Evolutionary conservation across 2,888 invertebrate genomes (phyloP).

Genomic region (Nomada fabriciana): DNA sequence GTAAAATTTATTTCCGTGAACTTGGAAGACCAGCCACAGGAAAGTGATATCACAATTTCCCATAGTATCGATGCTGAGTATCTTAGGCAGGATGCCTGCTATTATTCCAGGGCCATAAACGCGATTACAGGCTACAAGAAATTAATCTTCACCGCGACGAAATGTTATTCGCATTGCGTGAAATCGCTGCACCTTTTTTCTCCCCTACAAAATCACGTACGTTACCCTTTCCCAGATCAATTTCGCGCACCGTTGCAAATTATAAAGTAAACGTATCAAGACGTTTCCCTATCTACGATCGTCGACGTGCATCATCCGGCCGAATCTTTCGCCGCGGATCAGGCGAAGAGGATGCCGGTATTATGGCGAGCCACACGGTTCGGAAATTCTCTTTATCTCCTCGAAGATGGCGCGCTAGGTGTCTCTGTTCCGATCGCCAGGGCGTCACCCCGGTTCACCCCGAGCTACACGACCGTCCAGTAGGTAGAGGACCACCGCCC

Average conservation of each 20-base stretch:
- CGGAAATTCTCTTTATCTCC: slow-evolving; percentile 75
- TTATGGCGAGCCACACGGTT: slow-evolving; percentile 51
- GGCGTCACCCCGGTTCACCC: slow-evolving; percentile 75
- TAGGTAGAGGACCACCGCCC: slow-evolving; percentile 70
- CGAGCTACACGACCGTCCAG: slow-evolving; percentile 18
- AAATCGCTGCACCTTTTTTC: background rate
- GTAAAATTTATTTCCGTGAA: slow-evolving; percentile 1
- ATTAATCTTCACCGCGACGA: background rate
- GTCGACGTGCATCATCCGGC: background rate
- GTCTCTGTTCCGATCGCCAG: slow-evolving; percentile 77
- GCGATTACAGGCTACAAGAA: background rate
- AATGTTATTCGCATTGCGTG: background rate
- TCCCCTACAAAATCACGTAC: background rate
- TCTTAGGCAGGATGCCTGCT: background rate
- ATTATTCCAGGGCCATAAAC: background rate
- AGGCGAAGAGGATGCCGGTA: slow-evolving; percentile 50
- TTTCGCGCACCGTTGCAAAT: background rate
- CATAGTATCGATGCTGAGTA: background rate
- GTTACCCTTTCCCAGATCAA: background rate
- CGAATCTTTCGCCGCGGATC: slow-evolving; percentile 11
- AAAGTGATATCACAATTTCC: background rate
- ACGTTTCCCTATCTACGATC: background rate
- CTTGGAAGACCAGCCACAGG: background rate
- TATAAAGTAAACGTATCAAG: background rate
- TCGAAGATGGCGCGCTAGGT: slow-evolving; percentile 83